Evolutionary conservation across 2,797 vertebrate genomes (phyloP).

Genomic region (Peromyscus melanophrys): DNA sequence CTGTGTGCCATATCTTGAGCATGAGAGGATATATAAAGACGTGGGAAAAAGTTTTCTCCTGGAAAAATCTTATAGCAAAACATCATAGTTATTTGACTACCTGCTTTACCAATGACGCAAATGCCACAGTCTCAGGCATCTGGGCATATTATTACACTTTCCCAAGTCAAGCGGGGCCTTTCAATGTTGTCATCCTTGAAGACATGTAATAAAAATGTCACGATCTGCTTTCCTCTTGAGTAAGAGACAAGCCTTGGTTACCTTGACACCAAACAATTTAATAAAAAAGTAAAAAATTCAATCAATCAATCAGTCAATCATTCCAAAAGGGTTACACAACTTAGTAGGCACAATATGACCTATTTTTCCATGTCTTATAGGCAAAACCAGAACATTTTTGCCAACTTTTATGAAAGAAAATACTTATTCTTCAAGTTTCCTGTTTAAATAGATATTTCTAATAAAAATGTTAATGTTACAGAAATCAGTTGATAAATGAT

Average conservation of each 20-base stretch:
- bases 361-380: conserved; percentile 53
- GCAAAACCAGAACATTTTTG: conserved; percentile 22
- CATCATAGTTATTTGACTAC: conserved; percentile 52
- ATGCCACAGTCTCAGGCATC: conserved; percentile 31
- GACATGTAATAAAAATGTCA: conserved; percentile 79
- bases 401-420: conserved; percentile 49
- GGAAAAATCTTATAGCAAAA: not conserved
- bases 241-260: conserved; percentile 61
- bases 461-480: conserved; percentile 45
- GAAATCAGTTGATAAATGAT: conserved; percentile 61
- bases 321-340: conserved; percentile 54
- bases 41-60: not conserved
- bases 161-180: conserved; percentile 51
- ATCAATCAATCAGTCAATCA: conserved; percentile 69
- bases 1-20: not conserved
- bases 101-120: conserved; percentile 37
- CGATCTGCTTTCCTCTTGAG: conserved; percentile 69
- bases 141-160: conserved; percentile 63
- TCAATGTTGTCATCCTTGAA: conserved; percentile 69
- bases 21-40: not conserved
- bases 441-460: conserved; percentile 46
- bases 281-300: conserved; percentile 67
- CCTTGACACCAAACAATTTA: conserved; percentile 74
- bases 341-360: conserved; percentile 35
- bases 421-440: conserved; percentile 10